Base-by-base conservation (phyloP, 2,797 vertebrate species). In the Pseudochromis fuscus region DNA sequence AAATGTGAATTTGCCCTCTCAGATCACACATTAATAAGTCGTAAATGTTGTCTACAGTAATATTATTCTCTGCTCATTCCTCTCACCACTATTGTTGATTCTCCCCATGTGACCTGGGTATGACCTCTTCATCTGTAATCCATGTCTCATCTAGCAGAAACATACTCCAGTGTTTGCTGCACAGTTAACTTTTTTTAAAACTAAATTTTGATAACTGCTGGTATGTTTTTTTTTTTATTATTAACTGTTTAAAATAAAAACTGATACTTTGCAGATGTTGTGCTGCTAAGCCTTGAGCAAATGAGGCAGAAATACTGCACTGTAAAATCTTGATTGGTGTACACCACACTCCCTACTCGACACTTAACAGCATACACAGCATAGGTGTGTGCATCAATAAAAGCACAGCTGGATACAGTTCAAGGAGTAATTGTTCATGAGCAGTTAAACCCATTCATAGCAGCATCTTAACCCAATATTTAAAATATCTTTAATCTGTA, bases 371-470 rank as follows among this genome's bases (percentile, higher is more conserved):
- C 19, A 51, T n/a, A 6, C 10, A 3, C 61, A 16, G 2, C 56
- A 61, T 55, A 59, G 27, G 19, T 51, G 21, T 75, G 44, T 24
- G 13, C 7, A 21, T 40, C 19, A 33, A 30, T 67, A 37, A 76
- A 76, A 62, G 25, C 18, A 44, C 24, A 61, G 33, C 18, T n/a
- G 35, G 18, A 33, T 53, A 4, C 12, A 37, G 19, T 40, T 71
- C 25, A 70, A 51, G 31, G 23, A n/a, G 0, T 9, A 23, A 59
- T 37, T 62, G 48, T 53, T 59, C 1, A 40, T 59, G 31, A 57
- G 59, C 18, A 40, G 35, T 72, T 53, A 16, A 57, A 62, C 27
- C 40, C 5, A 27, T 59, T 57, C 31, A 30, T 40, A 44, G 19
- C 37, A 10, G 13, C 2, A 4, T 67, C 24, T 45, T 35, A 51